phyloP scores from a whole-genome alignment of 2,888 invertebrate genomes.

The Zhuqinia jingwanae region DNA sequence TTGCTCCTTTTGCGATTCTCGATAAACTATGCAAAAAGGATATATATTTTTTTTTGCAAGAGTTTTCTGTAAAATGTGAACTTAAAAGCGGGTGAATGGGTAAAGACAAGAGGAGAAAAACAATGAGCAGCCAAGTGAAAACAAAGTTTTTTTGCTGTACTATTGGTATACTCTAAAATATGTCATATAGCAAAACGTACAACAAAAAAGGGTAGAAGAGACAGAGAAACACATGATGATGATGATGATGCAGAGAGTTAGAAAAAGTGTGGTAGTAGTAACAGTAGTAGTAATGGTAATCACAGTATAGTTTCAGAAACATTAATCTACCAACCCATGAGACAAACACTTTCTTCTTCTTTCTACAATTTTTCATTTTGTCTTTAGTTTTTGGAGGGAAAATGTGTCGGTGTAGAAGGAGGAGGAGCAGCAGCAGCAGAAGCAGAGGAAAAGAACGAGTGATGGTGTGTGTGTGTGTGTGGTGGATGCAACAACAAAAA shows the following conservation, averaged over 20 bases:
- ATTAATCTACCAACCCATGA: slow-evolving; percentile 9
- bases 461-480: too few relatives aligned
- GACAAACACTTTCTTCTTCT: neutral
- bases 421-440: too few relatives aligned
- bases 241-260: neutral
- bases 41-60: slow-evolving; percentile 1
- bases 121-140: slow-evolving; percentile 62
- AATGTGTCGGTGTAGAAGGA: neutral
- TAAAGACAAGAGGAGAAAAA: slow-evolving; percentile 31
- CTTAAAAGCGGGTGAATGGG: neutral
- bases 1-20: neutral
- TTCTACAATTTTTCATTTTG: neutral
- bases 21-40: slow-evolving; percentile 18
- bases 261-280: slow-evolving; percentile 32
- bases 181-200: neutral
- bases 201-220: neutral
- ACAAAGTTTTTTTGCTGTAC: slow-evolving; percentile 37
- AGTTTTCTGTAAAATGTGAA: slow-evolving; percentile 2
- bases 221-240: slow-evolving; percentile 4
- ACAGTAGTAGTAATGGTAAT: slow-evolving; percentile 53
- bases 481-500: slow-evolving; percentile 48
- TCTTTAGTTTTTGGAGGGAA: slow-evolving; percentile 1
- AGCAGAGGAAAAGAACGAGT: neutral
- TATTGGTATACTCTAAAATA: neutral
- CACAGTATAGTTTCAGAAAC: slow-evolving; percentile 58